Evolutionary conservation across 2,113 vertebrate genomes (phyloP).

Genomic region (Ondatra zibethicus): DNA sequence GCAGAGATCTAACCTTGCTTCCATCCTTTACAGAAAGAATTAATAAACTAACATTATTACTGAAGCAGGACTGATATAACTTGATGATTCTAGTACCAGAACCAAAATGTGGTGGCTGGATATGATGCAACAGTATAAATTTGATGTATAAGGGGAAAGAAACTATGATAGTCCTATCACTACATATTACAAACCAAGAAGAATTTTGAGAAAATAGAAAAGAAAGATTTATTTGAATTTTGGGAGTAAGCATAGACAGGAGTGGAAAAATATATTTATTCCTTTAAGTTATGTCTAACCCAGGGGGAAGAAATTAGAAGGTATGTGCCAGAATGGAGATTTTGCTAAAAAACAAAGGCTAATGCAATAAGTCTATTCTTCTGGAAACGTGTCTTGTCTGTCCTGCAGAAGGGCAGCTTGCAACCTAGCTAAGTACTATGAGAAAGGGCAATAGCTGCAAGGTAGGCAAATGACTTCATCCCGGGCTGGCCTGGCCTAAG

Average conservation of each 20-base stretch:
- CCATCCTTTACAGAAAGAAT: slow-evolving; percentile 62
- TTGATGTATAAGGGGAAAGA: slow-evolving; percentile 58
- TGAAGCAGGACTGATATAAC: slow-evolving; percentile 58
- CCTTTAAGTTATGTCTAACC: slow-evolving; percentile 55
- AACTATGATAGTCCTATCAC: slow-evolving; percentile 66
- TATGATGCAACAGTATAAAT: slow-evolving; percentile 56
- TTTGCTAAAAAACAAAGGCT: slow-evolving; percentile 39
- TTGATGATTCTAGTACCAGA: slow-evolving; percentile 44
- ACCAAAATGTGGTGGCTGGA: slow-evolving; percentile 47
- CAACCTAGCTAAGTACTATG: background rate
- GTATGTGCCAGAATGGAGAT: background rate
- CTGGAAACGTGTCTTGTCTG: slow-evolving; percentile 23
- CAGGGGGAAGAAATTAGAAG: slow-evolving; percentile 49
- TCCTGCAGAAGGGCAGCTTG: background rate
- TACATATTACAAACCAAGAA: slow-evolving; percentile 40
- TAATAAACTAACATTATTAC: slow-evolving; percentile 75
- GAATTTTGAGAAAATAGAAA: background rate
- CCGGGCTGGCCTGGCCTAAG: slow-evolving; percentile 24
- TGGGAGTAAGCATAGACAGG: background rate
- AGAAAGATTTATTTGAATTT: background rate
- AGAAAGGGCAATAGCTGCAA: slow-evolving; percentile 34
- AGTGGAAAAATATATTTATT: slow-evolving; percentile 15
- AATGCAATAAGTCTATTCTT: background rate
- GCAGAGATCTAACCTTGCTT: slow-evolving; percentile 18
- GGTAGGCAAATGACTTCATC: slow-evolving; percentile 52